Evolutionary conservation across 2,888 invertebrate genomes (phyloP).

Genomic region (Junonia oenone): DNA sequence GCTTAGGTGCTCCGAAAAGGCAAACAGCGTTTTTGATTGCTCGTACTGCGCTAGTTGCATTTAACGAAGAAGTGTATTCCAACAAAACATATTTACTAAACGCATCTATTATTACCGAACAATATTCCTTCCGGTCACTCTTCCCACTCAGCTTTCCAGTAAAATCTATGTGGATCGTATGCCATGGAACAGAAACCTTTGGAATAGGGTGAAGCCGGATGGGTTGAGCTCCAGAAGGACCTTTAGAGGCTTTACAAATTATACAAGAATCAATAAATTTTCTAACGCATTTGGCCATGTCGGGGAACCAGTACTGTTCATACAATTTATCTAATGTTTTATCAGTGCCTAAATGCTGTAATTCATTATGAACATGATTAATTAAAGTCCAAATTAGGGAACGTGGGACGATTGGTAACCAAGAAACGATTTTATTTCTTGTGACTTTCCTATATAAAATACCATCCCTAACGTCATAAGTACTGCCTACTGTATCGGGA

Average conservation of each 20-base stretch:
- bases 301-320: constrained; percentile 31
- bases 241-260: constrained; percentile 33
- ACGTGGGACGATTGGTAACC: no score
- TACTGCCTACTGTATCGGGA: no score
- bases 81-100: not conserved
- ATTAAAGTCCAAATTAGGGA: no score
- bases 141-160: not conserved
- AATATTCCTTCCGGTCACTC: not conserved
- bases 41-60: not conserved
- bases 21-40: not conserved
- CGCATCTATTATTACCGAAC: not conserved
- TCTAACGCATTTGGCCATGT: constrained; percentile 29
- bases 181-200: constrained; percentile 30
- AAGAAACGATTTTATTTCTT: no score
- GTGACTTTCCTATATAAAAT: no score
- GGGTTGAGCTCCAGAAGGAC: constrained; percentile 28
- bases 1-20: not conserved
- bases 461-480: no score
- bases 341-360: constrained; percentile 32
- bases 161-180: constrained; percentile 28
- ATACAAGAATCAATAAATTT: constrained; percentile 29
- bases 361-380: constrained; percentile 31
- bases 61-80: not conserved
- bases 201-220: constrained; percentile 31
- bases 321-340: constrained; percentile 36